Base-by-base conservation (phyloP, 1,140 invertebrate genomes). In the fruit fly (Drosophila melanogaster) region DNA sequence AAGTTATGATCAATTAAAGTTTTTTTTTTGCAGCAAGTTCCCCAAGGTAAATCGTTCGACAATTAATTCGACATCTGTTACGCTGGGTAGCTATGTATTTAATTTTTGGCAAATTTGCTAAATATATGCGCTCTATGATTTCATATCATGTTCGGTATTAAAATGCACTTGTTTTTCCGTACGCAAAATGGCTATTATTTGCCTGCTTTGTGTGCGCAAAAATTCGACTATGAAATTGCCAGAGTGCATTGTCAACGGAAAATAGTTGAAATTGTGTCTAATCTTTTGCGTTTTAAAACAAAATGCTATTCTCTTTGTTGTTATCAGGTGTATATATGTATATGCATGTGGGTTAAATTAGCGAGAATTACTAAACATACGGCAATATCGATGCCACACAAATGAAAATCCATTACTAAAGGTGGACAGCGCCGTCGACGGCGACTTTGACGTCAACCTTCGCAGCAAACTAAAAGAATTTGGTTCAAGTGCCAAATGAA, bases 401-500 rank as follows among this genome's bases (percentile, higher is more conserved):
- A 38, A 38, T 38, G 37, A 46, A 69, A 69, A 56, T 56, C 33
- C 65, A 69, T 69, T 69, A 69, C 24, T 55, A 64, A 64, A 62
- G 58, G 62, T 66, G 62, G 35, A 49, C 43, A 10, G 30, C 12
- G 57, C 19, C 37, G 41, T 51, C 15, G 30, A 14, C 37, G 49
- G 59, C 43, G 55, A 24, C 35, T 55, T 67, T 51, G 44, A 50
- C 74, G 73, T 77, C 73, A 76, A 76, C 74, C 74, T 77, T 77
- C 73, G 79, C 76, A 89, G 76, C 66, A 65, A 83, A 90, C 84
- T 84, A 69, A 89, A 89, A 89, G 84, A 90, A 89, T 89, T 89
- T 89, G 77, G 84, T 80, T 89, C 84, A 89, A 89, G 84, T 89
- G 84, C 84, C 85, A 89, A 89, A 90, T 84, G 80, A 89, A 89